Percentiles rank a stretch among this genome's conserved stretches.
These are phyloP conservation scores for Mesitornis unicolor DNA, from an alignment of 2,113 vertebrate genomes.

Conservation along the genomic window DNA sequence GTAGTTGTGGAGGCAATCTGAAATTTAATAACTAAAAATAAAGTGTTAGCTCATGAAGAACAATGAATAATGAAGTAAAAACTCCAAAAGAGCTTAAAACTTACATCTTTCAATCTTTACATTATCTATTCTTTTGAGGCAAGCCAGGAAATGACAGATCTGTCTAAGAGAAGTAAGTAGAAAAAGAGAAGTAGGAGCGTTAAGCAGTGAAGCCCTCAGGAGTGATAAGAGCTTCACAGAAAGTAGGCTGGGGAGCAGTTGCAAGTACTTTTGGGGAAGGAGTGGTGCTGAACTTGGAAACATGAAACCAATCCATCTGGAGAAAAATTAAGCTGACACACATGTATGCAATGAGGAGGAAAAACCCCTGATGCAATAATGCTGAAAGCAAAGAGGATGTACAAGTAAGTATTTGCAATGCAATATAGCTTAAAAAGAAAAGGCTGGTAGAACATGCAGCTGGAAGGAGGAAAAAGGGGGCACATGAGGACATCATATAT, in stretches of 20 bases:
- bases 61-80: not conserved
- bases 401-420: not conserved
- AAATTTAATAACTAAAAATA: not conserved
- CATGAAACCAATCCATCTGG: not conserved
- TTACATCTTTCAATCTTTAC: not conserved
- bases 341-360: not conserved
- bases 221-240: not conserved
- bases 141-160: not conserved
- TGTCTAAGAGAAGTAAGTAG: not conserved
- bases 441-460: not conserved
- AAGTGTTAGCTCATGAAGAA: not conserved
- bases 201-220: not conserved
- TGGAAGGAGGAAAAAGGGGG: not conserved
- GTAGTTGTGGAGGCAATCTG: not conserved
- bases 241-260: not conserved
- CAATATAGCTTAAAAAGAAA: not conserved
- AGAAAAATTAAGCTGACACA: not conserved
- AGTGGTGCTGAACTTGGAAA: not conserved
- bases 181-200: not conserved
- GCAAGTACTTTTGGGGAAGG: not conserved
- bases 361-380: not conserved
- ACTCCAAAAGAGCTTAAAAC: not conserved
- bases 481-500: not conserved
- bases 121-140: not conserved
- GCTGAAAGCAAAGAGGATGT: not conserved